Base-by-base conservation (phyloP, 1,140 invertebrate genomes). In the Bombus vancouverensis region DNA sequence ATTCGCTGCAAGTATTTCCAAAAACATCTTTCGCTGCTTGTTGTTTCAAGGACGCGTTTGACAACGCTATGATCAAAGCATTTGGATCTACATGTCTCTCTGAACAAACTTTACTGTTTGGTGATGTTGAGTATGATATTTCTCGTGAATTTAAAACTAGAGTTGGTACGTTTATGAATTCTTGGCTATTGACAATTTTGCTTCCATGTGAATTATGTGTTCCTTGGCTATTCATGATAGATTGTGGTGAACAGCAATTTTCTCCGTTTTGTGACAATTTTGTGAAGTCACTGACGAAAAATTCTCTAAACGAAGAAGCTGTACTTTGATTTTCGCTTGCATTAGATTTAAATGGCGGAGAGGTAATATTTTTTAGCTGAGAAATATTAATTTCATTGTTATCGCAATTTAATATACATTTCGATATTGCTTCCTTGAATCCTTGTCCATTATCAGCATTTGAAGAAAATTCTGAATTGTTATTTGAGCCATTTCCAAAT, bases 71-170 rank as follows among this genome's bases (percentile, higher is more conserved):
- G 4, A 90, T 84, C 76, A 92, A 65, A 15, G 84, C 79, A 32
- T 75, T 79, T 0, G 87, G 66, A 42, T 92, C 88, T 12, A 92
- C 39, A 28, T 22, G 71, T 13, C 68, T 87, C 3, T 34, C 75
- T 0, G 84, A 66, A 34, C 73, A 81, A 22, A 71, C 42, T 28
- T 77, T 81, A 1, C 85, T 88, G 4, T 22, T 44, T 0, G 88
- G 59, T 22, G 91, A 89, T n/a, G 84, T 83, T 10, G 85, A 86
- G 28, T 47, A 86, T 0, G 90, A 90, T 25, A 79, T 42, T 8
- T 92, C 91, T 13, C 74, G 83, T 9, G 91, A 91, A n/a, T 88
- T 82, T 18, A 92, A 62, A 4, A 59, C 76, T 3, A 92, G 68
- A 22, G 68, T 81, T 3, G 91, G 91, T n/a, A 92, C 85, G 4